phyloP scores from a whole-genome alignment of 2,888 invertebrate species.

The Maniola hyperantus region DNA sequence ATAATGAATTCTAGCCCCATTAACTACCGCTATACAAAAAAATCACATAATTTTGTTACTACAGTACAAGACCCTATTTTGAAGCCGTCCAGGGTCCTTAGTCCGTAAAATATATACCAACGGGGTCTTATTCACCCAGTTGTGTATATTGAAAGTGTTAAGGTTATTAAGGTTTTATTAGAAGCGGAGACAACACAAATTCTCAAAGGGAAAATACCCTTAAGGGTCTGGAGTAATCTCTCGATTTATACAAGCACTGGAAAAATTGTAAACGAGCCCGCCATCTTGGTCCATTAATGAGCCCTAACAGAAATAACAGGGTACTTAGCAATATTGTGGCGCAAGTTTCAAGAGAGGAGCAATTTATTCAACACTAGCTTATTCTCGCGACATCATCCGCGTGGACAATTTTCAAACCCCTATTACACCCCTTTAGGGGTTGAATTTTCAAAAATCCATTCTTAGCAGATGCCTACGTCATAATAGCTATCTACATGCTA shows the following conservation, averaged over 20 bases:
- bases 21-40: too few relatives aligned
- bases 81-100: too few relatives aligned
- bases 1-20: too few relatives aligned
- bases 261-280: slow-evolving; percentile 25
- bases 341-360: slow-evolving; percentile 40
- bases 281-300: slow-evolving; percentile 53
- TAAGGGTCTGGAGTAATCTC: slow-evolving; percentile 19
- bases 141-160: background rate
- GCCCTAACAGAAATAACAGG: slow-evolving; percentile 62
- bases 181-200: background rate
- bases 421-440: too few relatives aligned
- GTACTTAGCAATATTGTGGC: slow-evolving; percentile 45
- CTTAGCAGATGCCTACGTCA: too few relatives aligned
- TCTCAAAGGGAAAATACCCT: slow-evolving; percentile 17
- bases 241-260: slow-evolving; percentile 24
- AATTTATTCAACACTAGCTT: background rate
- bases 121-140: background rate
- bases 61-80: too few relatives aligned
- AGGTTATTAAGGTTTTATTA: background rate
- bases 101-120: too few relatives aligned
- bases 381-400: too few relatives aligned
- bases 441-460: too few relatives aligned
- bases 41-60: too few relatives aligned
- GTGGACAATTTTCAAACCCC: background rate
- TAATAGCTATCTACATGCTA: too few relatives aligned